These are phyloP conservation scores for Natrix natrix DNA, from an alignment of 2,797 vertebrate species.

Conservation along the genomic window DNA sequence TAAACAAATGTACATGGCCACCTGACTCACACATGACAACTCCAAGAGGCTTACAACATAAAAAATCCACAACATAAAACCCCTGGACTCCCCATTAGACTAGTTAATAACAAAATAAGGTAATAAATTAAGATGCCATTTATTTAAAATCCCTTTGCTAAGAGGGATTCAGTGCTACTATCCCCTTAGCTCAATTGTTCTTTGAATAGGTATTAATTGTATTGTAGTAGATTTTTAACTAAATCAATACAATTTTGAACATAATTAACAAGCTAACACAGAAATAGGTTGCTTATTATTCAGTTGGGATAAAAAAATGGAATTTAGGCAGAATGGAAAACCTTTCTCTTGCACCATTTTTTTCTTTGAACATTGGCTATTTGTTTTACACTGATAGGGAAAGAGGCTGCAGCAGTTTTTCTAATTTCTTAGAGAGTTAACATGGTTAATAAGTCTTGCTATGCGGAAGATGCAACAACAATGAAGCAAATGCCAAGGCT, in stretches of 20 bases:
- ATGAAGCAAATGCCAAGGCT: conserved; percentile 3
- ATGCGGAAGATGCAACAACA: not conserved
- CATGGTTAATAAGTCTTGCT: not conserved
- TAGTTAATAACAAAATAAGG: not conserved
- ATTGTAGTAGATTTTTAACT: not conserved
- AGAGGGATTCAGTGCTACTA: not conserved
- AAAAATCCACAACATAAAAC: not conserved
- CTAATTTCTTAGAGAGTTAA: not conserved
- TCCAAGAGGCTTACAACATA: not conserved
- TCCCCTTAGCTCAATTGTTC: not conserved
- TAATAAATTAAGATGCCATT: not conserved
- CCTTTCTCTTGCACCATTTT: not conserved
- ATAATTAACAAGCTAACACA: not conserved
- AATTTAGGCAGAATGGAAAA: not conserved
- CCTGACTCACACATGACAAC: not conserved
- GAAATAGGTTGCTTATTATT: not conserved
- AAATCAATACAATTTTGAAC: not conserved
- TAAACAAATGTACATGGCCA: not conserved
- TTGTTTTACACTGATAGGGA: not conserved
- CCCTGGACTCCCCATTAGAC: not conserved
- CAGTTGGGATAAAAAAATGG: not conserved
- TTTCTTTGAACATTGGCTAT: not conserved
- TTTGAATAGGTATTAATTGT: not conserved
- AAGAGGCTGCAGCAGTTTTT: not conserved
- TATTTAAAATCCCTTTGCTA: not conserved